Base-by-base conservation (phyloP, 2,888 invertebrate species). In the Aspidiotus destructor region DNA sequence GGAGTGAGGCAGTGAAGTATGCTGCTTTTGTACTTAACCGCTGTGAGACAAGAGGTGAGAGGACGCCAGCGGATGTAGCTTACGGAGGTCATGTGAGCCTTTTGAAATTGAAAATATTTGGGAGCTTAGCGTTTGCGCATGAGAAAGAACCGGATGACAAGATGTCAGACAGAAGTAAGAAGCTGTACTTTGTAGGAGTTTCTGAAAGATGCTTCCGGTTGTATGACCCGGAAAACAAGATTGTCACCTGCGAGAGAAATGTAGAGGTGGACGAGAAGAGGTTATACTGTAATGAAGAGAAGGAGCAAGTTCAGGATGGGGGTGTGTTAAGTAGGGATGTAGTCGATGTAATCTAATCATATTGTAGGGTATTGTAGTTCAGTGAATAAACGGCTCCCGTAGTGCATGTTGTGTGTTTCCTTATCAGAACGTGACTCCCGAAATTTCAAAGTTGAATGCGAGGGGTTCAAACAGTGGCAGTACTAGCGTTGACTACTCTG, bases 1-100 rank as follows among this genome's bases (percentile, higher is more conserved):
- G 55, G 55, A n/a, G 55, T n/a, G 55, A 55, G 16, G 55, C 55
- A n/a, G 55, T 55, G 11, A n/a, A n/a, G 16, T 55, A 15, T 55
- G 55, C 55, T n/a, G 16, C 55, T 8, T 55, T n/a, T 55, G n/a
- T 55, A n/a, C 55, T 55, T 10, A 55, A 55, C 55, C 8, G 48
- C 9, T 15, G n/a, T 55, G n/a, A 10, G 11, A 55, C 55, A 8
- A n/a, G n/a, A 15, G 15, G n/a, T 8, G 55, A n/a, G 8, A 55
- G 15, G 16, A 55, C 16, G 8, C 55, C 55, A 8, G 58, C 58
- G 11, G 58, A 58, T 11, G 17, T 16, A 6, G 15, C 16, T 16
- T 28, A 17, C 11, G 17, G 17, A 7, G 28, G 28, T 8, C 6
- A 8, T 7, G 11, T 13, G 15, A 17, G 17, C 28, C 11, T 8